Conservation (phyloP, 2,113 vertebrate species). For the Axis porcinus region DNA sequence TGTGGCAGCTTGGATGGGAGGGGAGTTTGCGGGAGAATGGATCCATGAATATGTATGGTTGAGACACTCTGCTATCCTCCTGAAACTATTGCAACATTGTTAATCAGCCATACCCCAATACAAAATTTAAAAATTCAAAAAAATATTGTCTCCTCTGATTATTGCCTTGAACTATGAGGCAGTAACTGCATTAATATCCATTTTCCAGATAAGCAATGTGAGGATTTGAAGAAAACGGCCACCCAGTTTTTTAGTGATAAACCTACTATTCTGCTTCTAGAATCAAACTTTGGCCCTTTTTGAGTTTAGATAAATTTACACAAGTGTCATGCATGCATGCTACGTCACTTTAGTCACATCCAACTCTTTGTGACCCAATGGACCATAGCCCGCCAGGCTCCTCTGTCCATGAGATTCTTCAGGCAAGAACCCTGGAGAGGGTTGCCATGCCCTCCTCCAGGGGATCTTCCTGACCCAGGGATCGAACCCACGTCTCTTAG, state of each 20-base stretch:
- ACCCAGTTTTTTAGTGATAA: background rate
- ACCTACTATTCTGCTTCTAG: background rate
- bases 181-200: background rate
- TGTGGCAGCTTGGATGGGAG: background rate
- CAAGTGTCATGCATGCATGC: background rate
- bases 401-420: background rate
- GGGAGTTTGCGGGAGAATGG: background rate
- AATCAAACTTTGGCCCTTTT: background rate
- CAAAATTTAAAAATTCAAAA: background rate
- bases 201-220: background rate
- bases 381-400: background rate
- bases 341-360: background rate
- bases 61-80: background rate
- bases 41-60: background rate
- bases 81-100: fast-evolving
- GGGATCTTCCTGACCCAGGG: background rate
- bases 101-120: background rate
- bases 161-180: background rate
- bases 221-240: background rate
- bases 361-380: background rate
- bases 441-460: background rate
- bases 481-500: fast-evolving
- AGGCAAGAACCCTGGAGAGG: background rate
- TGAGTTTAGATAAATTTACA: background rate
- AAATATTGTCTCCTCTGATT: background rate